A percentile compares a stretch with the other conserved stretches of the same genome.
These are phyloP conservation scores for Alloscopus bannaensis DNA, from an alignment of 2,888 invertebrate species.

Conservation along the genomic window DNA sequence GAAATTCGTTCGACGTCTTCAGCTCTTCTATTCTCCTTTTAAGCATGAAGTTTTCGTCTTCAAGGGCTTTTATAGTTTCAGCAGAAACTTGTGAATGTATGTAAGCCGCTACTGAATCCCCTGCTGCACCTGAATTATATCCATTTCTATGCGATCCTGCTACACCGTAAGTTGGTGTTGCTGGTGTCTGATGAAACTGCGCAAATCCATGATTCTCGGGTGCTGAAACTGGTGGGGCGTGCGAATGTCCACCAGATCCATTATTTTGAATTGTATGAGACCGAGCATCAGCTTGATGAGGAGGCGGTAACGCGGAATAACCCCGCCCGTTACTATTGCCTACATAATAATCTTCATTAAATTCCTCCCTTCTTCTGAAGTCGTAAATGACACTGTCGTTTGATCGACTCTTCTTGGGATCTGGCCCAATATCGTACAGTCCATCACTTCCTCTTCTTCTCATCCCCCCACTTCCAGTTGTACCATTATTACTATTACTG, in stretches of 20 bases:
- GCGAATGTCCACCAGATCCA: constrained; percentile 16
- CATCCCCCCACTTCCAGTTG: not conserved
- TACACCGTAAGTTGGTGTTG: constrained; percentile 27
- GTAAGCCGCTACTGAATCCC: constrained; percentile 37
- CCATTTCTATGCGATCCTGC: constrained; percentile 48
- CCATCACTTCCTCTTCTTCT: constrained; percentile 48
- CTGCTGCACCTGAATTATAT: constrained; percentile 26
- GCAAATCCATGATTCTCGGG: constrained; percentile 40
- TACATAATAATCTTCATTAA: constrained; percentile 61
- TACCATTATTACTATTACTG: constrained; percentile 20
- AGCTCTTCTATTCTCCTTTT: constrained; percentile 83
- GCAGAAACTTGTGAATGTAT: constrained; percentile 34
- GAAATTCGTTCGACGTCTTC: constrained; percentile 86
- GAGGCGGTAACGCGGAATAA: constrained; percentile 40
- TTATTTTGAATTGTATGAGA: constrained; percentile 33
- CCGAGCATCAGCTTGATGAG: constrained; percentile 40
- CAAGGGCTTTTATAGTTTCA: constrained; percentile 75
- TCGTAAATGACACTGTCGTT: constrained; percentile 26
- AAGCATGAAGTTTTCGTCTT: constrained; percentile 83
- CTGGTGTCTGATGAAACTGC: constrained; percentile 50
- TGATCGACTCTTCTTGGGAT: constrained; percentile 35
- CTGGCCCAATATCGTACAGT: constrained; percentile 50
- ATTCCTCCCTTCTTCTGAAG: constrained; percentile 46
- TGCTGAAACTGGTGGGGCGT: constrained; percentile 26
- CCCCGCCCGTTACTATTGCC: constrained; percentile 34